Conservation (phyloP, 1,140 invertebrate species). For the Psilanteris sp. region DNA sequence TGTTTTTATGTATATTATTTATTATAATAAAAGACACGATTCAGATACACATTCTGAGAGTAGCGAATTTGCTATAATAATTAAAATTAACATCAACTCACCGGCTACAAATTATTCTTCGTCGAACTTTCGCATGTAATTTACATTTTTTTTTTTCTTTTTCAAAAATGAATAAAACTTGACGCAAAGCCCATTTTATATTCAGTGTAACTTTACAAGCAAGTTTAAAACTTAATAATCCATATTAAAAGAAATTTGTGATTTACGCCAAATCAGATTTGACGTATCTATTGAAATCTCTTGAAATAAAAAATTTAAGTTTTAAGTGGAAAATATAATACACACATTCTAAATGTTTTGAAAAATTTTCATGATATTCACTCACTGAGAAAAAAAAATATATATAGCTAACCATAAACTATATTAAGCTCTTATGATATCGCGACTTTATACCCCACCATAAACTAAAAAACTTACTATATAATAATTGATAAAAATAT, state of each 20-base stretch:
- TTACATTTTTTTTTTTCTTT: conserved; percentile 26
- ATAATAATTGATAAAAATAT: too few relatives aligned
- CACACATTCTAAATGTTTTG: too few relatives aligned
- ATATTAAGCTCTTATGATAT: too few relatives aligned
- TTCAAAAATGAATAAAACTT: conserved; percentile 24
- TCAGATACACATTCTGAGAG: too few relatives aligned
- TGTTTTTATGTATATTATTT: too few relatives aligned
- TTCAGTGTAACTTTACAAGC: conserved; percentile 45
- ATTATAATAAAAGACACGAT: too few relatives aligned
- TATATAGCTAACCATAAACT: too few relatives aligned
- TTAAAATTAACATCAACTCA: conserved; percentile 30
- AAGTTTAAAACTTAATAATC: conserved; percentile 47
- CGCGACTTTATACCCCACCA: too few relatives aligned
- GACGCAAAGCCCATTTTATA: conserved; percentile 16
- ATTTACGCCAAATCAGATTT: conserved; percentile 36
- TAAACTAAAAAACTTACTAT: too few relatives aligned
- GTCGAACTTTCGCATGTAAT: conserved; percentile 17
- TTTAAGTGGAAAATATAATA: too few relatives aligned
- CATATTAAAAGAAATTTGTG: conserved; percentile 34
- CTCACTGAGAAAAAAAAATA: conserved; percentile 29
- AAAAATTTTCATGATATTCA: conserved; percentile 34
- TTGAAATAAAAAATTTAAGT: not conserved
- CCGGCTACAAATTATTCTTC: conserved; percentile 31
- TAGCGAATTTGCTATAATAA: conserved; percentile 8
- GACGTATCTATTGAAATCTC: conserved; percentile 23